Conservation (phyloP, 2,797 vertebrate species). For the Neosilurus mollespiculum region DNA sequence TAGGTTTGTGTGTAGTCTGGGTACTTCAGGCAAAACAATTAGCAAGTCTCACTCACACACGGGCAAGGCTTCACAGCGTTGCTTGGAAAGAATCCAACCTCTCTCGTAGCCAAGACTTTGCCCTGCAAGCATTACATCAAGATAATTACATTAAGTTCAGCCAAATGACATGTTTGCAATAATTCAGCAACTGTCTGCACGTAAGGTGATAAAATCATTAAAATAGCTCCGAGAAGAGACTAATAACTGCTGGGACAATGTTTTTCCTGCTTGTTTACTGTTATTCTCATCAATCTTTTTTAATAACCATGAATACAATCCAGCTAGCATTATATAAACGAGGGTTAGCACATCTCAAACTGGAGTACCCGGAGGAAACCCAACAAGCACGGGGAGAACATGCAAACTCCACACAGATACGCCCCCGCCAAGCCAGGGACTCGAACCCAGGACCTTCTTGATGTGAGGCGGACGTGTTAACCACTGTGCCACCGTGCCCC, state of each 20-base stretch:
- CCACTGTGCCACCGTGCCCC: too few relatives aligned
- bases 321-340: too few relatives aligned
- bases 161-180: constrained; percentile 61
- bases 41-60: constrained; percentile 81
- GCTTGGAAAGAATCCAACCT: constrained; percentile 95
- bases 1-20: not conserved
- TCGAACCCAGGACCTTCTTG: too few relatives aligned
- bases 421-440: too few relatives aligned
- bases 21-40: not conserved
- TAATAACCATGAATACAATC: not conserved
- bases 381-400: too few relatives aligned
- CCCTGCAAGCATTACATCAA: constrained; percentile 79
- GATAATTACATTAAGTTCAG: constrained; percentile 66
- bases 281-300: not conserved
- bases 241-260: not conserved
- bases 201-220: constrained; percentile 10
- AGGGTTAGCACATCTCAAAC: too few relatives aligned
- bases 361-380: too few relatives aligned
- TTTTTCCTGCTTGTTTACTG: not conserved
- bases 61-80: constrained; percentile 92
- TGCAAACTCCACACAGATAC: too few relatives aligned
- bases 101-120: constrained; percentile 86
- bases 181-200: constrained; percentile 70
- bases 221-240: not conserved
- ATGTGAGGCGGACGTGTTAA: too few relatives aligned